Base-by-base conservation (phyloP, 2,888 invertebrate species). In the Apamea sordens region DNA sequence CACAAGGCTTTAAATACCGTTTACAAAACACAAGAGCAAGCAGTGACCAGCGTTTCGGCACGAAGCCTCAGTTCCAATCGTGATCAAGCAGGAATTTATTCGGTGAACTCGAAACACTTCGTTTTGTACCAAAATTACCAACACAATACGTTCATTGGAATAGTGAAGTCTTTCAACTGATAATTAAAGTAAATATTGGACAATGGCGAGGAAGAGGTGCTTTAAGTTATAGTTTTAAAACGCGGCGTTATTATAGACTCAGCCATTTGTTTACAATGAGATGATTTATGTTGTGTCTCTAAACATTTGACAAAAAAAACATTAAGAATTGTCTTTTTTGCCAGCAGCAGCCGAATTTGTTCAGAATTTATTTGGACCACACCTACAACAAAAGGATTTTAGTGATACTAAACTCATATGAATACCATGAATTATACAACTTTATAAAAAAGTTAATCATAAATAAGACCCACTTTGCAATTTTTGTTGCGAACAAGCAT, bases 11-110 rank as follows among this genome's bases (percentile, higher is more conserved):
- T 68, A 68, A 53, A 73, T 32, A 69, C 69, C 74, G 56, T 86
- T 84, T 75, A 87, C 44, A 79, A 73, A 77, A 81, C 80, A 86
- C 82, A 81, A 86, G 76, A 82, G 77, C 80, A 79, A 83, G 72
- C 79, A 77, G 79, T 89, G 89, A 81, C 88, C 70, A 75, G 88
- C 84, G 73, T 86, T 82, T 84, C 83, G 78, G 79, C 79, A 79
- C 76, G 82, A 79, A 84, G 77, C 83, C 82, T 79, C 80, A 85
- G 86, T 83, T 77, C 80, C 74, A 53, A 76, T 82, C 86, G 80
- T 89, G 90, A 89, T 83, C 80, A 80, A 80, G 84, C 89, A 85
- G 84, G 84, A 89, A 87, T 89, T 81, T 87, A 84, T 88, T 84
- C 89, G 83, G 69, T 84, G 80, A 80, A 86, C 80, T 88, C 88